Conservation (phyloP, 2,888 invertebrate species). For the Pseudococcus viburni region DNA sequence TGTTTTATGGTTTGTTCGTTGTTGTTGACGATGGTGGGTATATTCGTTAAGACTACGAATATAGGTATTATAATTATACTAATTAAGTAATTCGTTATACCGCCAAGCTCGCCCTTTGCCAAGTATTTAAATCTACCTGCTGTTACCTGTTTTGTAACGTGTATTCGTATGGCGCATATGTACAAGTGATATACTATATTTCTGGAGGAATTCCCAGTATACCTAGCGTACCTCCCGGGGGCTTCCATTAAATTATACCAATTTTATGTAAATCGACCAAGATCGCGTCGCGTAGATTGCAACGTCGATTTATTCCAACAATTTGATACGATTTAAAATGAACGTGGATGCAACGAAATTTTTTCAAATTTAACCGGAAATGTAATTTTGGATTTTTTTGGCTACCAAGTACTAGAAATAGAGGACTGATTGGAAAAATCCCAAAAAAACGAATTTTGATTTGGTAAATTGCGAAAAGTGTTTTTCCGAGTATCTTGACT, state of each 20-base stretch:
- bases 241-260: conserved; percentile 2
- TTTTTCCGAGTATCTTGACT: too few species aligned
- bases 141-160: not conserved
- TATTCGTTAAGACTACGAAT: conserved; percentile 27
- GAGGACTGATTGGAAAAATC: too few species aligned
- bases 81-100: conserved; percentile 46
- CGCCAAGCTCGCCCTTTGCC: conserved; percentile 1
- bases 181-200: not conserved
- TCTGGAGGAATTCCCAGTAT: not conserved
- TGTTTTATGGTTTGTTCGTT: conserved; percentile 33
- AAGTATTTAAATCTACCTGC: conserved; percentile 27
- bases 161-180: not conserved
- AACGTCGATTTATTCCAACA: not conserved
- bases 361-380: too few species aligned
- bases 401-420: too few species aligned
- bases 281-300: not conserved
- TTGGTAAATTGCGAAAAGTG: too few species aligned
- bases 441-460: too few species aligned
- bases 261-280: not conserved
- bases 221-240: not conserved
- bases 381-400: too few species aligned
- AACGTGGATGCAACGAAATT: too few species aligned
- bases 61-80: conserved; percentile 10
- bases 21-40: not conserved
- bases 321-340: not conserved